Conservation (phyloP, 2,797 vertebrate species). For the Hemibagrus guttatus region DNA sequence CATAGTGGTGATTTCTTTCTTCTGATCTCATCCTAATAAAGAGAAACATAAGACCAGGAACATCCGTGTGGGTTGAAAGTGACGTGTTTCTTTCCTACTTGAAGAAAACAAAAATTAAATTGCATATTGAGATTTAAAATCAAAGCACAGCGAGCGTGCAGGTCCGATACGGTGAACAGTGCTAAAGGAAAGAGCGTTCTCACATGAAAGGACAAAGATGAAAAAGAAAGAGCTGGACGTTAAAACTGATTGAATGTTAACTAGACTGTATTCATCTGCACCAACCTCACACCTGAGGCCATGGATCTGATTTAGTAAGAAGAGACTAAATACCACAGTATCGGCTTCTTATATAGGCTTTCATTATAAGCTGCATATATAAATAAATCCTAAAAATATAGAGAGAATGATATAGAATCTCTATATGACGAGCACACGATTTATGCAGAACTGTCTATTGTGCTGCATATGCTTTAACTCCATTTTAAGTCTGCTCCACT, state of each 20-base stretch:
- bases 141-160: constrained; percentile 38
- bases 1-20: neutral
- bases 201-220: constrained; percentile 50
- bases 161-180: constrained; percentile 35
- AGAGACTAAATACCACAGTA: constrained; percentile 12
- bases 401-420: neutral
- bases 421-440: neutral
- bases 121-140: constrained; percentile 55
- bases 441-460: neutral
- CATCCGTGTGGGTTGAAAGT: neutral
- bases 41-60: neutral
- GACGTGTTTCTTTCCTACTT: neutral
- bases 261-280: constrained; percentile 51
- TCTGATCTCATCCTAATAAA: neutral
- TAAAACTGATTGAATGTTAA: constrained; percentile 57
- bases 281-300: constrained; percentile 57
- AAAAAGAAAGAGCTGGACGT: constrained; percentile 46
- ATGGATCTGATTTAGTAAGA: neutral
- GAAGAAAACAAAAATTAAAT: constrained; percentile 44
- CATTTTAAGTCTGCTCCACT: neutral
- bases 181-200: constrained; percentile 35
- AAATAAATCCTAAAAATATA: neutral
- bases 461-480: constrained; percentile 15
- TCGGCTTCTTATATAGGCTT: neutral
- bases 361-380: constrained; percentile 8